Evolutionary conservation across 2,888 invertebrate genomes (phyloP).

Genomic region (Ypsolopha sequella): DNA sequence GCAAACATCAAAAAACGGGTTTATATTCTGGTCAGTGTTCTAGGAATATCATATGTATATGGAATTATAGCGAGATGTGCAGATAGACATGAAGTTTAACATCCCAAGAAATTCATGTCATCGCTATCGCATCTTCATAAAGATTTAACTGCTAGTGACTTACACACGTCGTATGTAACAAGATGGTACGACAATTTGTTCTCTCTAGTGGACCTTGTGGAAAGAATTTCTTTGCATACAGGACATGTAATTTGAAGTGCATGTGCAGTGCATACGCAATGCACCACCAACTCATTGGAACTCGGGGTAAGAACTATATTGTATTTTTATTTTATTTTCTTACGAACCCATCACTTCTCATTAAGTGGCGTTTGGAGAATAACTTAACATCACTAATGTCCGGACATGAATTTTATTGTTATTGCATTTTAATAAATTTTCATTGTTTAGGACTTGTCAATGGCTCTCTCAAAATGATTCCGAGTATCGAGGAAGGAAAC

Average conservation of each 20-base stretch:
- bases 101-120: background rate
- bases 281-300: conserved; percentile 32
- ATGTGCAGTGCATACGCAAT: conserved; percentile 57
- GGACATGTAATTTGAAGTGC: conserved; percentile 54
- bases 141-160: background rate
- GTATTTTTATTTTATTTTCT: conserved; percentile 63
- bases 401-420: conserved; percentile 70
- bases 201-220: conserved; percentile 23
- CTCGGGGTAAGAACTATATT: conserved; percentile 40
- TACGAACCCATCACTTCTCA: conserved; percentile 70
- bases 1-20: too few relatives aligned
- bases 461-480: conserved; percentile 37
- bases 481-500: conserved; percentile 56
- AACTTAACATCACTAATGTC: conserved; percentile 67
- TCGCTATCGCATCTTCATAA: conserved; percentile 1
- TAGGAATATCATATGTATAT: too few relatives aligned
- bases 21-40: too few relatives aligned
- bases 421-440: conserved; percentile 68
- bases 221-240: conserved; percentile 55
- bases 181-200: conserved; percentile 29
- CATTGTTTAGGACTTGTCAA: conserved; percentile 53
- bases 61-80: too few relatives aligned
- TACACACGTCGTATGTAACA: conserved; percentile 7
- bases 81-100: background rate
- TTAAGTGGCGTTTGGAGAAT: conserved; percentile 69